These are phyloP conservation scores for Spongilla lacustris DNA, from an alignment of 37 sponge, comb jelly and placozoan species.

Conservation along the genomic window DNA sequence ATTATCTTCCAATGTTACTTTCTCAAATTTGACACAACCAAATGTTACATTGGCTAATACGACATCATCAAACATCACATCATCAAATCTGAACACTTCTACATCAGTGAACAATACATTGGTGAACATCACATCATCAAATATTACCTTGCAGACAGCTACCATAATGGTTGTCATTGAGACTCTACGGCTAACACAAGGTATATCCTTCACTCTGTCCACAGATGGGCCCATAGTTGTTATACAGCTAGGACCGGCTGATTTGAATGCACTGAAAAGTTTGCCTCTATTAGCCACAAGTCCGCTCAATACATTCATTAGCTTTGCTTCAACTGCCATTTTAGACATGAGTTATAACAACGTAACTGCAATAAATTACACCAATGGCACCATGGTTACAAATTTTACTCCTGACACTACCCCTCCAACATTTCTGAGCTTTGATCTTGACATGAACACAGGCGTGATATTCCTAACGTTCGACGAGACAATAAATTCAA, in stretches of 20 bases:
- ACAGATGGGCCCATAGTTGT: slow-evolving; percentile 68
- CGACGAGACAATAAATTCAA: slow-evolving; percentile 75
- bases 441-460: slow-evolving; percentile 72
- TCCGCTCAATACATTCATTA: slow-evolving; percentile 68
- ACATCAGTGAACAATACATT: no score
- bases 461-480: slow-evolving; percentile 76
- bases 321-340: slow-evolving; percentile 47
- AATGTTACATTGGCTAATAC: no score
- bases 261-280: slow-evolving; percentile 88
- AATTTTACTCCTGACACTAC: slow-evolving; percentile 46
- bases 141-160: no score
- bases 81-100: no score
- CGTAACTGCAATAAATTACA: slow-evolving; percentile 23
- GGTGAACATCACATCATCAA: no score
- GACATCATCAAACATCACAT: no score
- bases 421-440: slow-evolving; percentile 56
- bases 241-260: slow-evolving; percentile 61
- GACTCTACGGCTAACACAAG: background rate
- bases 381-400: slow-evolving; percentile 43
- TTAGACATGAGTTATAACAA: slow-evolving; percentile 86
- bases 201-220: slow-evolving; percentile 40
- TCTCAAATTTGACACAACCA: no score
- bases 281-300: slow-evolving; percentile 62
- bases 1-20: no score
- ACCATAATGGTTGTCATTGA: no score